Evolutionary conservation across 1,140 invertebrate genomes (phyloP).

Genomic region (Drosophila malerkotliana): DNA sequence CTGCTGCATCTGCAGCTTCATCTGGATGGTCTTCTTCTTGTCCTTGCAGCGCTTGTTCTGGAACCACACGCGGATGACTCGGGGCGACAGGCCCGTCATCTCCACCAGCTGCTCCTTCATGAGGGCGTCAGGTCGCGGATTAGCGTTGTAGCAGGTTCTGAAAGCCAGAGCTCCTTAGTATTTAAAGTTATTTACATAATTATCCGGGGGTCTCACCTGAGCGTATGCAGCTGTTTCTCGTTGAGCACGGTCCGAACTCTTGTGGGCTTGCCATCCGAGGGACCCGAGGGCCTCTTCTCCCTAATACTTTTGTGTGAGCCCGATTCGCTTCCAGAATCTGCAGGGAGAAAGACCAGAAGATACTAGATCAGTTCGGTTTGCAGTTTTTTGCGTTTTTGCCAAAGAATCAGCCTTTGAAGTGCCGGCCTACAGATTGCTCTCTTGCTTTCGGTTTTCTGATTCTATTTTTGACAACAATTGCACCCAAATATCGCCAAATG

Average conservation of each 20-base stretch:
- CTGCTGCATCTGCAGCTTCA: constrained; percentile 98
- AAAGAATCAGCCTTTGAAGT: constrained; percentile 59
- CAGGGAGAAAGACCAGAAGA: constrained; percentile 34
- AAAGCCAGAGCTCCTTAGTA: too few species aligned
- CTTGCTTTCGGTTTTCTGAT: constrained; percentile 7
- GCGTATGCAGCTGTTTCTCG: constrained; percentile 98
- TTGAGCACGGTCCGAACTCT: constrained; percentile 98
- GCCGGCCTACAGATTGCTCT: constrained; percentile 27
- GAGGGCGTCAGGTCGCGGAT: constrained; percentile 98
- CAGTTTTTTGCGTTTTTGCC: constrained; percentile 36
- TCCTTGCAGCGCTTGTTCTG: constrained; percentile 99
- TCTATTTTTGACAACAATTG: constrained; percentile 29
- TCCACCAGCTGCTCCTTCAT: constrained; percentile 99
- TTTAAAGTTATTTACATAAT: neutral
- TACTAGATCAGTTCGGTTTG: constrained; percentile 30
- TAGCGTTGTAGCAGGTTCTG: constrained; percentile 96
- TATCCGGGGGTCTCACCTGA: constrained; percentile 85
- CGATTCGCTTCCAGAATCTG: constrained; percentile 93
- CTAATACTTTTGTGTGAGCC: constrained; percentile 92
- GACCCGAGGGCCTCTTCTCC: constrained; percentile 86
- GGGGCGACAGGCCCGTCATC: constrained; percentile 97
- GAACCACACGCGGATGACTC: constrained; percentile 99
- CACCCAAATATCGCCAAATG: constrained; percentile 41
- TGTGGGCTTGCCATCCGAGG: constrained; percentile 96
- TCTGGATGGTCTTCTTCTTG: constrained; percentile 98